Evolutionary conservation across 2,888 invertebrate species (phyloP).

Genomic region (Operophtera brumata): DNA sequence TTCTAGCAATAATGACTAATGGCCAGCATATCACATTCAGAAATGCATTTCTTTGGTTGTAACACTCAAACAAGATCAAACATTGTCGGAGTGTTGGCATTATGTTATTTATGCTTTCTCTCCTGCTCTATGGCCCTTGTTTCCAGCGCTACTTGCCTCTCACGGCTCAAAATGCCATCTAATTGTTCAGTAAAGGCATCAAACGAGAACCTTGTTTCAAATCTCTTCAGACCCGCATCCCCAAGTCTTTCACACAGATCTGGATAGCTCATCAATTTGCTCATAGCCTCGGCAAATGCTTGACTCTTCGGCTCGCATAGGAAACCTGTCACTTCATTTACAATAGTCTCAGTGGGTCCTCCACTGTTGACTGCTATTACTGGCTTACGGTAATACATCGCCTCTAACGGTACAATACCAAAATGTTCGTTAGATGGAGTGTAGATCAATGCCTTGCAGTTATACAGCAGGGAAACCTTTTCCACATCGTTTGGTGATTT

Average conservation of each 20-base stretch:
- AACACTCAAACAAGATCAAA: slow-evolving; percentile 76
- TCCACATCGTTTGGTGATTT: slow-evolving; percentile 92
- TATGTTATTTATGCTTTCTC: slow-evolving; percentile 69
- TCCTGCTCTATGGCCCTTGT: slow-evolving; percentile 66
- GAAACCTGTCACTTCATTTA: slow-evolving; percentile 89
- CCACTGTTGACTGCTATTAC: slow-evolving; percentile 98
- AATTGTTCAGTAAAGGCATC: slow-evolving; percentile 87
- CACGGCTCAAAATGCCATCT: slow-evolving; percentile 76
- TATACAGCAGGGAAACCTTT: slow-evolving; percentile 90
- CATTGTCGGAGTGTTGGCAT: slow-evolving; percentile 65
- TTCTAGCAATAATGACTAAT: neutral
- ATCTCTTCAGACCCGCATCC: slow-evolving; percentile 85
- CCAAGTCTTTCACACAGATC: slow-evolving; percentile 85
- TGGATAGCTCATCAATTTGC: slow-evolving; percentile 82
- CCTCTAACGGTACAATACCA: slow-evolving; percentile 99
- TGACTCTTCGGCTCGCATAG: slow-evolving; percentile 85
- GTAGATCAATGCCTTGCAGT: slow-evolving; percentile 91
- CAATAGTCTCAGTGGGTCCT: slow-evolving; percentile 96
- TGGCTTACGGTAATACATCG: slow-evolving; percentile 96
- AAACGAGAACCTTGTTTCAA: slow-evolving; percentile 91
- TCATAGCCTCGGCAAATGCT: slow-evolving; percentile 90
- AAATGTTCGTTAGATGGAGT: slow-evolving; percentile 99
- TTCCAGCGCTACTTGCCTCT: slow-evolving; percentile 68
- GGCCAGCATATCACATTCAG: slow-evolving; percentile 9
- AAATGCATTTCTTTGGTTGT: slow-evolving; percentile 36